Percentiles rank a stretch among this genome's conserved stretches.
These are phyloP conservation scores for Rousettus leschenaultii DNA, from an alignment of 2,113 vertebrate genomes.

Conservation along the genomic window DNA sequence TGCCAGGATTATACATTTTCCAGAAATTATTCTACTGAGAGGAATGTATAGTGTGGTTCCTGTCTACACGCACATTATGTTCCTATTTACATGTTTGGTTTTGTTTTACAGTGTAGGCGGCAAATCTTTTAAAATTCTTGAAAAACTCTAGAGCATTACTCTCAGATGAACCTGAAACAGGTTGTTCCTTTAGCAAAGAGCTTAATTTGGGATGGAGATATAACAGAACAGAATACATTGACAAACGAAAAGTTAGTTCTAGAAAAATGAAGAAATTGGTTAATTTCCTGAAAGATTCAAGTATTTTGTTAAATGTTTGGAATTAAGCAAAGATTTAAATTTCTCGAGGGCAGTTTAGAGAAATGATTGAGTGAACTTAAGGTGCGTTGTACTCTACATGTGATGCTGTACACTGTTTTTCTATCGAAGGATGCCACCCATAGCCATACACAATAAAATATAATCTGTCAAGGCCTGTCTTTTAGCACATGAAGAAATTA, in stretches of 20 bases:
- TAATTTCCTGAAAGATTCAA: background rate
- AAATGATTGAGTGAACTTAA: constrained; percentile 71
- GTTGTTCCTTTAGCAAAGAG: background rate
- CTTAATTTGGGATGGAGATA: background rate
- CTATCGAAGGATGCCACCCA: constrained; percentile 52
- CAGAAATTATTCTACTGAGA: background rate
- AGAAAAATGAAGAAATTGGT: background rate
- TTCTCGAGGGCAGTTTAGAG: constrained; percentile 57
- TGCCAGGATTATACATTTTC: background rate
- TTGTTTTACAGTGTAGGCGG: background rate
- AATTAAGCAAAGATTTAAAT: constrained; percentile 65
- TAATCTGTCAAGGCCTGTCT: constrained; percentile 68
- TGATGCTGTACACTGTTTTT: constrained; percentile 60
- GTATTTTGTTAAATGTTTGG: constrained; percentile 53
- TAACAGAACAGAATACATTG: background rate
- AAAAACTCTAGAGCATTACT: constrained; percentile 23
- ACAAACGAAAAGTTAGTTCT: constrained; percentile 6
- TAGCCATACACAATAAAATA: constrained; percentile 59
- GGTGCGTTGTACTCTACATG: constrained; percentile 60
- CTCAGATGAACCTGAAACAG: constrained; percentile 18
- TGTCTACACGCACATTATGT: background rate
- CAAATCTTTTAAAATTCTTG: constrained; percentile 6
- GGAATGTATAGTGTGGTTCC: background rate
- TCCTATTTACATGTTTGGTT: background rate
- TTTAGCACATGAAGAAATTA: constrained; percentile 68